Percentiles rank a stretch among this genome's conserved stretches.
These are phyloP conservation scores for Zoanthus gigantus DNA, from an alignment of 92 coral and sea anemone species.

Conservation along the genomic window DNA sequence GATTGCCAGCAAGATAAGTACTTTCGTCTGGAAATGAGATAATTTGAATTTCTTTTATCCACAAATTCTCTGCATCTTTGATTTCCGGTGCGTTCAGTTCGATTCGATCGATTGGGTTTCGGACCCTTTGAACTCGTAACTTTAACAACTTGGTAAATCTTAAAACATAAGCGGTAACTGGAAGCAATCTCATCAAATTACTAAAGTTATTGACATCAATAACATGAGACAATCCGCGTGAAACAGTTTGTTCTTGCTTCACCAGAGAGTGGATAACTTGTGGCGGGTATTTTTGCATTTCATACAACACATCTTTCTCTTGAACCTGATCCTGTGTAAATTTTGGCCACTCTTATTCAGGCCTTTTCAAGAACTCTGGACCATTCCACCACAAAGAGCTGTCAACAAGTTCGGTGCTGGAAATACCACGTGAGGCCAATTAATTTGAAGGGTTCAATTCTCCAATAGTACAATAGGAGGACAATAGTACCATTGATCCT, in stretches of 20 bases:
- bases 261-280: neutral
- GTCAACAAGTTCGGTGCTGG: neutral
- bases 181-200: constrained; percentile 43
- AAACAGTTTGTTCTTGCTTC: neutral
- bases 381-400: constrained; percentile 42
- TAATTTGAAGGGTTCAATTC: constrained; percentile 32
- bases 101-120: neutral
- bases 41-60: constrained; percentile 26
- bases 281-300: neutral
- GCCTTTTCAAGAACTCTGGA: constrained; percentile 7
- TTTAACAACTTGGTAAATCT: neutral
- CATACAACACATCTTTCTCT: neutral
- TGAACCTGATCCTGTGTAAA: neutral
- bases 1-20: constrained; percentile 33
- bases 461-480: too few relatives aligned
- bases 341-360: neutral
- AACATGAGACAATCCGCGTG: neutral
- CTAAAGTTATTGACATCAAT: constrained; percentile 40
- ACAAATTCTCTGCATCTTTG: constrained; percentile 10
- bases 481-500: constrained; percentile 35
- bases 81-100: constrained; percentile 21
- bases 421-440: constrained; percentile 11
- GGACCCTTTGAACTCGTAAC: neutral
- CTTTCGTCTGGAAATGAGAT: constrained; percentile 34
- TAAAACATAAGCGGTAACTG: constrained; percentile 63